These are phyloP conservation scores for Crambe crambe DNA, from an alignment of 37 sponge, comb jelly and placozoan genomes.

Conservation along the genomic window DNA sequence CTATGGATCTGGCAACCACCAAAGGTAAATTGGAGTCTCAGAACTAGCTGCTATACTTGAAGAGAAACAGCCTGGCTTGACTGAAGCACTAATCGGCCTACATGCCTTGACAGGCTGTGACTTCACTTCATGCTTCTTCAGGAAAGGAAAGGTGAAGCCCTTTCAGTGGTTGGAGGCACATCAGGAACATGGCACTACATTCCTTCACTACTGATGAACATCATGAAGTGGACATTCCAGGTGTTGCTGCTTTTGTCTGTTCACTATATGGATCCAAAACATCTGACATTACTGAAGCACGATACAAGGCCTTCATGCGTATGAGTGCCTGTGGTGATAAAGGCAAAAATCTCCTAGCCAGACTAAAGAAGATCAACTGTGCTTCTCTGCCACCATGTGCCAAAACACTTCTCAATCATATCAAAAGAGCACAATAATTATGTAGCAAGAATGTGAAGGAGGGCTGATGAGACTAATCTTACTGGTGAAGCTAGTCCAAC, in stretches of 20 bases:
- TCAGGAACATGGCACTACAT: background rate
- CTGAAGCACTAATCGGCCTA: background rate
- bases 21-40: background rate
- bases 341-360: background rate
- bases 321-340: no score
- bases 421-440: background rate
- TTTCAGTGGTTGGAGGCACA: no score
- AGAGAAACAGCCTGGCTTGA: background rate
- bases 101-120: background rate
- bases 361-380: background rate
- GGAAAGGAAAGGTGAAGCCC: no score
- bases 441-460: background rate
- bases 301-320: no score
- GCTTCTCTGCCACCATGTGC: background rate
- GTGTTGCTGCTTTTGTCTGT: background rate
- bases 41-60: background rate
- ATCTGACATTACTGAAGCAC: background rate
- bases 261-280: background rate
- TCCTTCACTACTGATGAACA: background rate
- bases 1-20: background rate
- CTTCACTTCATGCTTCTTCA: background rate
- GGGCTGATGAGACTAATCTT: background rate
- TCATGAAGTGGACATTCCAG: background rate
- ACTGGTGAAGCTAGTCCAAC: background rate
- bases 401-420: background rate